phyloP scores from a whole-genome alignment of 2,888 invertebrate species.

The Pasiphila rectangulata region DNA sequence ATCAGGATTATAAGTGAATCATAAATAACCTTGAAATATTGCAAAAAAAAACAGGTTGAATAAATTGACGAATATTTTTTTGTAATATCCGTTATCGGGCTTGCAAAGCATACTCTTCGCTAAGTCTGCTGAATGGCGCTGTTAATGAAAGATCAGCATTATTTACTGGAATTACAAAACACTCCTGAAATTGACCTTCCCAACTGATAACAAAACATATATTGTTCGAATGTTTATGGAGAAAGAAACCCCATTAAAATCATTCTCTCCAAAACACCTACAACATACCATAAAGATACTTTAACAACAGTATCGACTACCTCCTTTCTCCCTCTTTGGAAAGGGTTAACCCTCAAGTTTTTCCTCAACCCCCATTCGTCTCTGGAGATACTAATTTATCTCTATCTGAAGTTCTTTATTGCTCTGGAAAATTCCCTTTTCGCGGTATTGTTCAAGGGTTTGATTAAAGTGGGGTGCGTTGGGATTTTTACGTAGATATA shows the following conservation, averaged over 20 bases:
- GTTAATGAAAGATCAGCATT: too few relatives aligned
- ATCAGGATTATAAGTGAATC: too few relatives aligned
- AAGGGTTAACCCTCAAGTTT: constrained; percentile 74
- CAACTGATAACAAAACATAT: too few relatives aligned
- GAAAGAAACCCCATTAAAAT: background rate
- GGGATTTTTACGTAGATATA: constrained; percentile 29
- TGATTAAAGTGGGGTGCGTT: constrained; percentile 49
- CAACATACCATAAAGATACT: constrained; percentile 7
- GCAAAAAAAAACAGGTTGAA: too few relatives aligned
- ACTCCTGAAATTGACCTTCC: too few relatives aligned
- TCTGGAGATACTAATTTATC: constrained; percentile 73
- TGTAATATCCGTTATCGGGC: too few relatives aligned
- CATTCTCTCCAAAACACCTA: background rate
- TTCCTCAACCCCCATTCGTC: constrained; percentile 71
- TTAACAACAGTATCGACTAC: constrained; percentile 59
- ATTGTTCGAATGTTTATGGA: background rate
- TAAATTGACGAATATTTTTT: too few relatives aligned
- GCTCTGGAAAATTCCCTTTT: constrained; percentile 56
- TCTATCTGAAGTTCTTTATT: constrained; percentile 71
- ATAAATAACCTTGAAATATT: too few relatives aligned
- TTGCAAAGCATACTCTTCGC: too few relatives aligned
- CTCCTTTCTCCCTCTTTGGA: constrained; percentile 58
- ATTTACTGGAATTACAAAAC: too few relatives aligned
- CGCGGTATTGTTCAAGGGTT: constrained; percentile 63
- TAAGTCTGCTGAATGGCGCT: too few relatives aligned